phyloP scores from a whole-genome alignment of 2,113 vertebrate genomes.

The Sinocyclocheilus rhinocerous region DNA sequence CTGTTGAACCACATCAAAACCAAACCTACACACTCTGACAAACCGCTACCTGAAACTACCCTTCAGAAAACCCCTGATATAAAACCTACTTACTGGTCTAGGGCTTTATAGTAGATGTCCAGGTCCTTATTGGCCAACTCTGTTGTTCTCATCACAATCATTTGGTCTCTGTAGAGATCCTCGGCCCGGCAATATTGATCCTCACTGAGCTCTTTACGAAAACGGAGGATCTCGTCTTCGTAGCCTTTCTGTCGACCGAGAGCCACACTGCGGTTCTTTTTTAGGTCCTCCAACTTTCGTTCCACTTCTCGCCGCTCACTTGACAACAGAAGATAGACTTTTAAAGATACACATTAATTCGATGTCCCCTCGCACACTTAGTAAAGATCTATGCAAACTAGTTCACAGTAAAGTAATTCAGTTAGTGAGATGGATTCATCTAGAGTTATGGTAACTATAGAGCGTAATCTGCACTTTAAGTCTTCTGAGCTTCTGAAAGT shows the following conservation, averaged over 20 bases:
- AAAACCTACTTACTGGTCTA: slow-evolving; percentile 98
- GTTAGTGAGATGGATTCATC: not conserved
- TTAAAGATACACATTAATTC: not conserved
- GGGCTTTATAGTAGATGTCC: slow-evolving; percentile 94
- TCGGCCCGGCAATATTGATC: slow-evolving; percentile 90
- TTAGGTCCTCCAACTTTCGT: slow-evolving; percentile 84
- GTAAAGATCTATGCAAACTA: not conserved
- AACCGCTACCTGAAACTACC: not conserved
- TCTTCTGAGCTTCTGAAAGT: not conserved
- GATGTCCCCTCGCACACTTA: not conserved
- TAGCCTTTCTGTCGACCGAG: slow-evolving; percentile 91
- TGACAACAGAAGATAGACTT: not conserved
- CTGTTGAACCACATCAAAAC: slow-evolving; percentile 34
- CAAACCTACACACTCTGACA: not conserved
- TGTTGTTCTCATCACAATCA: slow-evolving; percentile 95
- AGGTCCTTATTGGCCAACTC: slow-evolving; percentile 95
- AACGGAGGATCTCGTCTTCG: slow-evolving; percentile 90
- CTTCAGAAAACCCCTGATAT: slow-evolving; percentile 5
- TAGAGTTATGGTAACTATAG: not conserved
- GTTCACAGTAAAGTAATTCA: too few species aligned
- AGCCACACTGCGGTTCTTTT: slow-evolving; percentile 86
- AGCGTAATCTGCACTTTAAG: not conserved
- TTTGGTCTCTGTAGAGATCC: slow-evolving; percentile 88
- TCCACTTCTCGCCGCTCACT: slow-evolving; percentile 85
- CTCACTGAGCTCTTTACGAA: slow-evolving; percentile 88